Base-by-base conservation (phyloP, 1,140 invertebrate species). In the Drosophila leontia region DNA sequence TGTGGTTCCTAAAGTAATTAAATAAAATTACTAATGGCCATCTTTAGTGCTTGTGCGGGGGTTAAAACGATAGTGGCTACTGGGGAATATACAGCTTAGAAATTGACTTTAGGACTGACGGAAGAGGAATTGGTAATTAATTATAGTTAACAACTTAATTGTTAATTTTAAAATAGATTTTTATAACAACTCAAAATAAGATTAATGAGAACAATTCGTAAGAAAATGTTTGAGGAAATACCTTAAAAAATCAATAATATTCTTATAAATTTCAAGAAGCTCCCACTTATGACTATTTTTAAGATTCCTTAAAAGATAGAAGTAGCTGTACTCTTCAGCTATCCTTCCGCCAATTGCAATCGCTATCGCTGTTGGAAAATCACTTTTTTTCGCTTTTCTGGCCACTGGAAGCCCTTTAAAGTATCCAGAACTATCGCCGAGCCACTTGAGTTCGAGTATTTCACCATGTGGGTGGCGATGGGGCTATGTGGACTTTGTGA, bases 391-490 rank as follows among this genome's bases (percentile, higher is more conserved):
- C 57, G 9, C 7, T 45, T 15, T 44, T 35, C 19, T 58, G 44
- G 34, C 39, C 39, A 6, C 35, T 37, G n/a, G 44, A 48, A 72
- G 45, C 70, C 53, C 37, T 50, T 71, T 59, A 39, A 70, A 61
- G 23, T 59, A 58, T 74, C 42, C 63, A 69, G 64, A 68, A 78
- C 50, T 56, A 53, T 72, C 67, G 35, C 41, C 45, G 19, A 3
- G 35, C 41, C 26, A 17, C 60, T 13, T 12, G 19, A 26, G 48
- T 67, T 11, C 3, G 15, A 19, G 53, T 63, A 80, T 78, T 80
- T 85, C 75, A 81, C 61, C 68, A 85, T 67, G 80, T 50, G 75
- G 65, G 50, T 76, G 72, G 61, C 72, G 53, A n/a, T 60, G 71
- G 41, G 56, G 39, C 32, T 68, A 32, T 50, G 39, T 62, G 34